Base-by-base conservation (phyloP, 2,888 invertebrate genomes). In the Kryphioiulus occultus region DNA sequence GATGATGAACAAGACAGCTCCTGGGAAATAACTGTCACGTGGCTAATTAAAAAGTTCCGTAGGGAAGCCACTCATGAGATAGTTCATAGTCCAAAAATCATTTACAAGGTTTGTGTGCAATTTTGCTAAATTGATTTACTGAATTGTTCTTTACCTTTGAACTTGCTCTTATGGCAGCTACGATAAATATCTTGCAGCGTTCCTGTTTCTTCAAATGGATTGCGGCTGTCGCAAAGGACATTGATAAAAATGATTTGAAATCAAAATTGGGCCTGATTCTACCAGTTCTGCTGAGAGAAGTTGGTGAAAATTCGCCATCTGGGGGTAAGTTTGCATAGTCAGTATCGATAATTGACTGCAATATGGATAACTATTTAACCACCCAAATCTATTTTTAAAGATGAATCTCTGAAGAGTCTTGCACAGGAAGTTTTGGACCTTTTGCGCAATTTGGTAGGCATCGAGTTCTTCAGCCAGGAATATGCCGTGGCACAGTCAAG, bases 161-260 rank as follows among this genome's bases (percentile, higher is more conserved):
- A 78, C 15, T 30, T 30, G 0, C 15, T 30, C 2, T 17, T 30
- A 30, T 0, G 15, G 4, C n/a, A 26, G 10, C 15, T 39, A 17
- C 12, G 59, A 88, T 88, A 85, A 88, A 90, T 89, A 89, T 87
- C 88, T 92, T 93, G 0, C 92, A 96, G 96, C 94, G 98, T 90
- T 94, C 94, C 53, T 94, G 95, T 90, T 94, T 96, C 85, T 97
- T 97, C 91, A 96, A 96, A 90, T 97, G 96, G 94, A 94, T 96
- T 90, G 95, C 95, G 32, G 96, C 96, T 19, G 91, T 97, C 0
- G 93, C 95, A 15, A 93, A 95, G 30, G 94, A 95, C 0, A 91
- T 97, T 35, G 91, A 90, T 19, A 35, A 59, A 9, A 94, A 94
- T 3, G 86, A 87, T 7, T 59, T 89, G 47, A 90, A 91, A 0